phyloP scores from a whole-genome alignment of 2,888 invertebrate species.

The Macrosoma leucophasiata region DNA sequence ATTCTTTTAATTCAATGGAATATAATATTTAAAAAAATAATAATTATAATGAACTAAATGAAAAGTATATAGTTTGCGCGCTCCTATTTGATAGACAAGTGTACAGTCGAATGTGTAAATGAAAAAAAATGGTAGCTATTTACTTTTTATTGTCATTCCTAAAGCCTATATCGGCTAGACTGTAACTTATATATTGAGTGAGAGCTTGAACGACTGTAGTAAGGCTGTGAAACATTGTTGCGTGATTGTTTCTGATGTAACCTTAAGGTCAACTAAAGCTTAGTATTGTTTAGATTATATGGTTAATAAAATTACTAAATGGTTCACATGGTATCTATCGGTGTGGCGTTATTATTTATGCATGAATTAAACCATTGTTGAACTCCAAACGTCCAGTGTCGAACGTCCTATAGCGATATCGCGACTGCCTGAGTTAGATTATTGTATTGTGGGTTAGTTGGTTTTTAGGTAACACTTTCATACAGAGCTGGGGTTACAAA shows the following conservation, averaged over 20 bases:
- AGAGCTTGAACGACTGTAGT: conserved; percentile 65
- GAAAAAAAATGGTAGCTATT: conserved; percentile 31
- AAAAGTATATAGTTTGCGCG: too few relatives aligned
- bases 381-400: conserved; percentile 55
- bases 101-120: conserved; percentile 9
- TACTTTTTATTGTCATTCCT: conserved; percentile 59
- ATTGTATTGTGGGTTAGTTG: conserved; percentile 33
- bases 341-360: conserved; percentile 16
- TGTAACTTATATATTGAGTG: conserved; percentile 48
- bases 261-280: conserved; percentile 12
- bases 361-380: conserved; percentile 28
- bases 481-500: conserved; percentile 59
- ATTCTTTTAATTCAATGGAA: too few relatives aligned
- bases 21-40: conserved; percentile 1
- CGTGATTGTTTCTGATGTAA: conserved; percentile 47
- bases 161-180: conserved; percentile 50
- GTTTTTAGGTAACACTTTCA: conserved; percentile 39
- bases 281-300: conserved; percentile 1
- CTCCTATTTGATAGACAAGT: conserved; percentile 6
- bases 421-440: conserved; percentile 44
- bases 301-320: too few relatives aligned
- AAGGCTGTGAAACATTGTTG: conserved; percentile 68
- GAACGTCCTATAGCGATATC: conserved; percentile 49
- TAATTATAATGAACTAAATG: conserved; percentile 4
- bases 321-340: conserved; percentile 13